Base-by-base conservation (phyloP, 2,888 invertebrate genomes). In the Agapostemon virescens region DNA sequence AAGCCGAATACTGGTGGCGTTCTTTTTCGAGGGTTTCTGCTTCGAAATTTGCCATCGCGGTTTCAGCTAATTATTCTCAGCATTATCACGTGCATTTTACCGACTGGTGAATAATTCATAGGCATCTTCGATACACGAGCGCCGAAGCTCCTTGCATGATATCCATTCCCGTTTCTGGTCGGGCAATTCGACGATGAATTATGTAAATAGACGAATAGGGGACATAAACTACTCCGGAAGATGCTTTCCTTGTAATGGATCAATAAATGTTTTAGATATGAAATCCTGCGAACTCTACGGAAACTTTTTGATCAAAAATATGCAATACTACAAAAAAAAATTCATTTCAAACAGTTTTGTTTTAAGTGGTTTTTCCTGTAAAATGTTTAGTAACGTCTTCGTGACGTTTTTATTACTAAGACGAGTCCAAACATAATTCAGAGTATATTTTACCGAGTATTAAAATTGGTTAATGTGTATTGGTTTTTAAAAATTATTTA, bases 141-240 rank as follows among this genome's bases (percentile, higher is more conserved):
- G 79, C 23, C 42, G 45, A 70, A 79, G 68, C 67, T 55, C 36
- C 38, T 79, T 33, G 72, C 52, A 79, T 72, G 52, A 61, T 72
- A 79, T 79, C 63, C 42, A 68, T 79, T 40, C 63, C 40, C 70
- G 78, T 77, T 79, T 49, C 77, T 38, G 52, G 68, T 68, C 66
- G 66, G 58, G 70, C 69, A 77, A 78, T 69, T 78, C 70, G 66
- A 78, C 72, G 72, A 72, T 79, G 72, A 79, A 79, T 79, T 79
- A 79, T 79, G 79, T 45, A 79, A 79, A 79, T 72, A 79, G 72
- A 69, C 30, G 63, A 64, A 72, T 38, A 45, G 36, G 52, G 72
- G 72, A 69, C 68, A 79, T 79, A 72, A 79, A 78, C 71, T 38
- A 72, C 45, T 68, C 13, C 30, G 23, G 40, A 30, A 55, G 66